Conservation (phyloP, 2,797 vertebrate genomes). For the Neopelma chrysocephalum region DNA sequence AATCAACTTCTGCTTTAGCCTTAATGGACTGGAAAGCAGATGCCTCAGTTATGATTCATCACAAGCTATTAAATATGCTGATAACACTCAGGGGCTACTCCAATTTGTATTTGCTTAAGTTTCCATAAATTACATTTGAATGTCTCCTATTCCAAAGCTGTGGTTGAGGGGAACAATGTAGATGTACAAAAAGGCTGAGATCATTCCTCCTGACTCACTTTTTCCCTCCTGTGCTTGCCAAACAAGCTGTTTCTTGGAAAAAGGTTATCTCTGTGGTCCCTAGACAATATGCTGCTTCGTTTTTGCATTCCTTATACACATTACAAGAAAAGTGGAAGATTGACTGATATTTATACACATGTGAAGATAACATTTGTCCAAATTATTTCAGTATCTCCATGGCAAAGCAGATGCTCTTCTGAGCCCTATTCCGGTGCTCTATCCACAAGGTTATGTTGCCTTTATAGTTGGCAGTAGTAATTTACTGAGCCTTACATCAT, state of each 20-base stretch:
- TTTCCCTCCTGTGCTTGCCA: constrained; percentile 44
- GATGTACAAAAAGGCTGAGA: constrained; percentile 29
- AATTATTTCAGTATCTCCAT: neutral
- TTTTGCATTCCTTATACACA: constrained; percentile 9
- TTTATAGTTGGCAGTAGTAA: neutral
- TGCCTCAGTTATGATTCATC: neutral
- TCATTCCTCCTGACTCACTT: constrained; percentile 50
- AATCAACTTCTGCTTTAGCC: neutral
- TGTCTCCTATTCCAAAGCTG: constrained; percentile 12
- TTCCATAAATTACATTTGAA: constrained; percentile 40
- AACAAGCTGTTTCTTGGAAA: constrained; percentile 26
- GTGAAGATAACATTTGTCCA: neutral
- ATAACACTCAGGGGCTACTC: neutral
- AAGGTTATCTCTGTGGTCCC: neutral
- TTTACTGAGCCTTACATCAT: constrained; percentile 1
- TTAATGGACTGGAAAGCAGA: neutral
- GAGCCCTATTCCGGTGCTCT: neutral
- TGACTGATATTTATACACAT: neutral
- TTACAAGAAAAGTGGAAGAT: constrained; percentile 7
- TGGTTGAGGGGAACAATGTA: constrained; percentile 20
- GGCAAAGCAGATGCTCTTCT: neutral
- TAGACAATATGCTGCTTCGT: constrained; percentile 10
- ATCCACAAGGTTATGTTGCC: neutral
- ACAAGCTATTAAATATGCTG: neutral
- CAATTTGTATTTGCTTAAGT: constrained; percentile 25